phyloP scores from a whole-genome alignment of 2,113 vertebrate genomes.

The Pipra filicauda region DNA sequence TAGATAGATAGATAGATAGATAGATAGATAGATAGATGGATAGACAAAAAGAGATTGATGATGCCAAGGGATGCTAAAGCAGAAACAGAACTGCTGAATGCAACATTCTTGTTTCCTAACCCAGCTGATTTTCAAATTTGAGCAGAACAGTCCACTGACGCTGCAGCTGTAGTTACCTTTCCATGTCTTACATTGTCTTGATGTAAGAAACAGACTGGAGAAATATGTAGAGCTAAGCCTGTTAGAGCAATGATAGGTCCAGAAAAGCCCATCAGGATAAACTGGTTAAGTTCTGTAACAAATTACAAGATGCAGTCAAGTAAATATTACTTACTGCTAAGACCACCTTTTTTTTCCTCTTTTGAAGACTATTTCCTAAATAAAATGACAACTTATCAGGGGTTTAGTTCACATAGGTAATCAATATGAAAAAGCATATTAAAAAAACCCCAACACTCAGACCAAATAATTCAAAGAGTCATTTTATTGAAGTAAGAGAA shows the following conservation, averaged over 20 bases:
- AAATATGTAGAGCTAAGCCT: background rate
- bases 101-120: background rate
- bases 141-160: background rate
- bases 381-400: background rate
- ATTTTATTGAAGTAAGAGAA: background rate
- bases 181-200: background rate
- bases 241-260: background rate
- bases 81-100: background rate
- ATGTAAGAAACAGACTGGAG: background rate
- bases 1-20: too few species aligned
- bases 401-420: background rate
- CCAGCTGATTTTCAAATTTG: background rate
- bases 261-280: background rate
- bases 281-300: background rate
- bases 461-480: background rate
- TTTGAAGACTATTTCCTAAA: background rate
- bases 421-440: background rate
- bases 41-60: background rate
- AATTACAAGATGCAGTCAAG: background rate
- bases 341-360: accelerated
- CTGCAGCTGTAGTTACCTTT: background rate
- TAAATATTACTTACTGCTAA: background rate
- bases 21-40: too few species aligned
- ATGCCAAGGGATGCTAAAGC: background rate
- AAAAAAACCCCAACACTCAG: background rate